Conservation (phyloP, 2,888 invertebrate genomes). For the Cantharis flavilabris region DNA sequence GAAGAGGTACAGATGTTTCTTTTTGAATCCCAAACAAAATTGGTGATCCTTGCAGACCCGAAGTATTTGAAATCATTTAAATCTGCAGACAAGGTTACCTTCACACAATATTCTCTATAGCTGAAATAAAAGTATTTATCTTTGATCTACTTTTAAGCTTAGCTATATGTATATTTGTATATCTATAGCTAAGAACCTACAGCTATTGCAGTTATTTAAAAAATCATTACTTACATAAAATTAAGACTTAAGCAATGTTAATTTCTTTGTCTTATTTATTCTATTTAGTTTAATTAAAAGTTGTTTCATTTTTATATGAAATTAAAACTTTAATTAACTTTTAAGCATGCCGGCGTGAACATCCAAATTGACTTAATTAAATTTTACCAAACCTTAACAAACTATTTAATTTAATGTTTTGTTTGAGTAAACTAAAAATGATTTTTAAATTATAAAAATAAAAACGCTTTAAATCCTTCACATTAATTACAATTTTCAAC, state of each 20-base stretch:
- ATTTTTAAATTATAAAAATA: background rate
- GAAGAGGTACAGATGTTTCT: too few species aligned
- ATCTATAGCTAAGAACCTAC: too few species aligned
- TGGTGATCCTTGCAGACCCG: too few species aligned
- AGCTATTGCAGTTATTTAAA: background rate
- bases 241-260: background rate
- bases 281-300: background rate
- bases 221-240: background rate
- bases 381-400: background rate
- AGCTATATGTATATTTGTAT: too few species aligned
- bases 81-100: too few species aligned
- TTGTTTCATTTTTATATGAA: background rate
- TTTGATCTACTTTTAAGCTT: too few species aligned
- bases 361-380: background rate
- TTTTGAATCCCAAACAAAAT: too few species aligned
- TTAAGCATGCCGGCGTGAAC: background rate
- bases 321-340: background rate
- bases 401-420: background rate
- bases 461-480: background rate
- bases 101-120: too few species aligned
- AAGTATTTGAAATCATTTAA: too few species aligned
- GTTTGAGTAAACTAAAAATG: background rate
- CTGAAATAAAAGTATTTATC: too few species aligned
- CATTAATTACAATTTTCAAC: slow-evolving; percentile 24
- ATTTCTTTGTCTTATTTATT: background rate